These are phyloP conservation scores for Parasteatoda lunata DNA, from an alignment of 2,888 invertebrate genomes.

Conservation along the genomic window DNA sequence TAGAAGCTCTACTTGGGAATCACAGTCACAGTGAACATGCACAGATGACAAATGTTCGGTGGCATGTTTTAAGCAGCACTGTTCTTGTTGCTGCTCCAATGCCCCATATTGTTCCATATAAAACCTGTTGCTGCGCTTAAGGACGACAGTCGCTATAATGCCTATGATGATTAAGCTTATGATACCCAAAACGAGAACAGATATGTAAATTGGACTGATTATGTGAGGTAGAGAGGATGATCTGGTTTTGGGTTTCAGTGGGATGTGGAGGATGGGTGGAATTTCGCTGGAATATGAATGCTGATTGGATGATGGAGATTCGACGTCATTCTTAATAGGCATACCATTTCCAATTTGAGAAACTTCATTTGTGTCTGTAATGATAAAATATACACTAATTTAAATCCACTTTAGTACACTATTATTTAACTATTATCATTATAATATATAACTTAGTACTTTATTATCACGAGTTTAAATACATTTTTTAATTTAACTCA, in stretches of 20 bases:
- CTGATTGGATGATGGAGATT: background rate
- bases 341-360: background rate
- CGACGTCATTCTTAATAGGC: background rate
- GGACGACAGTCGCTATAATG: constrained; percentile 74
- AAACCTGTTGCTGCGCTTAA: constrained; percentile 72
- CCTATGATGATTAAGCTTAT: constrained; percentile 74
- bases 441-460: no score
- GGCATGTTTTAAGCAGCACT: constrained; percentile 55
- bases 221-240: constrained; percentile 45
- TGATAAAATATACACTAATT: background rate
- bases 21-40: constrained; percentile 30
- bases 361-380: background rate
- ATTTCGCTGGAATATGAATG: background rate
- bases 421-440: no score
- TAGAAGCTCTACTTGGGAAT: constrained; percentile 35
- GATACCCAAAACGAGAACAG: constrained; percentile 74
- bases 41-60: background rate
- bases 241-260: constrained; percentile 12
- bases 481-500: no score
- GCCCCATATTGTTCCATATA: constrained; percentile 64
- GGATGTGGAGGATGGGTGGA: background rate
- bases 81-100: constrained; percentile 56
- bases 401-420: no score
- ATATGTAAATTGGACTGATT: constrained; percentile 74
- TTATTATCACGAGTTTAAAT: no score